A percentile compares a stretch with the other conserved stretches of the same genome.
phyloP scores from a whole-genome alignment of 2,797 vertebrate species.

The Fundulus diaphanus region DNA sequence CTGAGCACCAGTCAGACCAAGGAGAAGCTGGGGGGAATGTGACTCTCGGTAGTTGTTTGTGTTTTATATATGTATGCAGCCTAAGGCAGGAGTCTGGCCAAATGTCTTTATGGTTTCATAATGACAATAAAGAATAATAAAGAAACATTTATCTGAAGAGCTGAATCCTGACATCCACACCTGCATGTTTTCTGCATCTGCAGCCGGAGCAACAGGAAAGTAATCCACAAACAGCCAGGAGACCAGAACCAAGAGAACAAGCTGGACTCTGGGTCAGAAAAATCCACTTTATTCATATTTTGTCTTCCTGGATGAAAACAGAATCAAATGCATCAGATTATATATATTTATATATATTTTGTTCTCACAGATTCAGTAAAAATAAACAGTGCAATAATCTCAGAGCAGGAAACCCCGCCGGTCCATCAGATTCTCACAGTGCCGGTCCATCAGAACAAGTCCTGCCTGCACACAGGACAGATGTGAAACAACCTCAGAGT shows the following conservation, averaged over 20 bases:
- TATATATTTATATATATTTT: no score
- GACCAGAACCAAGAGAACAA: not conserved
- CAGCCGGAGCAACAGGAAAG: not conserved
- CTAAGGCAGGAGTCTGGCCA: no score
- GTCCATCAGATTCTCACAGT: slow-evolving; percentile 10
- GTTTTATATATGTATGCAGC: no score
- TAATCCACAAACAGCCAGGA: not conserved
- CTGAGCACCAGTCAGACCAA: no score
- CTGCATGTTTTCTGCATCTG: no score
- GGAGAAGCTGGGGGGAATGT: no score
- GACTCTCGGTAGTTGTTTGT: no score
- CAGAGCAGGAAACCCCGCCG: not conserved
- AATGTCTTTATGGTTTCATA: no score
- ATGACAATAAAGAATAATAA: no score
- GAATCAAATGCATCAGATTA: not conserved
- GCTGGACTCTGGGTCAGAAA: slow-evolving; percentile 1
- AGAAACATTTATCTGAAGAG: no score
- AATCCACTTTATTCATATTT: slow-evolving; percentile 35
- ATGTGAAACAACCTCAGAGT: not conserved
- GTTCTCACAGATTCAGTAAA: slow-evolving; percentile 14
- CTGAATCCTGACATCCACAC: no score
- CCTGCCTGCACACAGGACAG: not conserved
- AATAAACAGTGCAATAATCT: slow-evolving; percentile 28
- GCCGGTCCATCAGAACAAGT: not conserved
- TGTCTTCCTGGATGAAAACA: slow-evolving; percentile 22